Percentiles rank a stretch among this genome's conserved stretches.
Conservation (phyloP, 92 coral and sea anemone species). For the Nematostella vectensis region DNA sequence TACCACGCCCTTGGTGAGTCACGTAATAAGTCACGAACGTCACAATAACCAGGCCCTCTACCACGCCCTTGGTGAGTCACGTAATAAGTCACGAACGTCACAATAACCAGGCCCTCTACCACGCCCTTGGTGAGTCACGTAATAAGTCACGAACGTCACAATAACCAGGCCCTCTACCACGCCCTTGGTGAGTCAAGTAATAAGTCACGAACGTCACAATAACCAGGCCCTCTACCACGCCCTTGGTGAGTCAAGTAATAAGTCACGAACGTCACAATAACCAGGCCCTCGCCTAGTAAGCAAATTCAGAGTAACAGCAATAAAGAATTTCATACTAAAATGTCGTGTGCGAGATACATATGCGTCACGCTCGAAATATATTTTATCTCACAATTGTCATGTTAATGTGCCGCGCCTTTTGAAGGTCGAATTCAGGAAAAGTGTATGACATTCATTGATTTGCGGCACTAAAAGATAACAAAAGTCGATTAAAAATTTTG, state of each 20-base stretch:
- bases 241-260: constrained; percentile 43
- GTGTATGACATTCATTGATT: no score
- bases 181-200: constrained; percentile 63
- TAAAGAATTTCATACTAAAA: no score
- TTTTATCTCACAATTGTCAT: no score
- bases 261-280: neutral
- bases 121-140: constrained; percentile 59
- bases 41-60: constrained; percentile 70
- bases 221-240: constrained; percentile 77
- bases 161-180: constrained; percentile 67
- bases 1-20: constrained; percentile 73
- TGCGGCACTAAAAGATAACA: no score
- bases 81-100: neutral
- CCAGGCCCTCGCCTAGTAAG: no score
- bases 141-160: neutral
- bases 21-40: neutral
- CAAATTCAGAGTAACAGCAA: no score
- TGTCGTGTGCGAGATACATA: no score
- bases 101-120: constrained; percentile 74
- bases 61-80: constrained; percentile 62
- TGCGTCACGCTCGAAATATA: no score
- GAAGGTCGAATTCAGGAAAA: no score
- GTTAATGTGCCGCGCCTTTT: no score
- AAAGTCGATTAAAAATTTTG: no score
- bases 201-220: neutral